Percentiles rank a stretch among this genome's conserved stretches.
Evolutionary conservation across 92 coral and sea anemone genomes (phyloP).

Genomic region (Palythoa heliodiscus): DNA sequence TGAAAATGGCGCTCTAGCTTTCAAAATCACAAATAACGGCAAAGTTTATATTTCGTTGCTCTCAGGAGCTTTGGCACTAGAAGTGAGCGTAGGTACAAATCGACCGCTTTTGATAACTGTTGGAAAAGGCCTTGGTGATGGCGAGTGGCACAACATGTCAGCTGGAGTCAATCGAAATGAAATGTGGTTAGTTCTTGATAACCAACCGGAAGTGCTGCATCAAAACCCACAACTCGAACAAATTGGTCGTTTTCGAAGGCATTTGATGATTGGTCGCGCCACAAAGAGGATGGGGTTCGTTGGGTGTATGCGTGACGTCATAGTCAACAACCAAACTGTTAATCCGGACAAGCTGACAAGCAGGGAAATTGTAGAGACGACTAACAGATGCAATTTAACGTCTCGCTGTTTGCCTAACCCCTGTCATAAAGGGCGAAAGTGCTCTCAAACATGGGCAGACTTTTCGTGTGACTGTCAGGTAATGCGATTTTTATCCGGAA

Average conservation of each 20-base stretch:
- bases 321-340: constrained; percentile 63
- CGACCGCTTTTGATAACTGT: constrained; percentile 71
- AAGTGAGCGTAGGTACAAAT: constrained; percentile 65
- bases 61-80: constrained; percentile 72
- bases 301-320: constrained; percentile 82
- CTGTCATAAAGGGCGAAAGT: constrained; percentile 73
- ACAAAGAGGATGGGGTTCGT: constrained; percentile 81
- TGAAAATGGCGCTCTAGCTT: constrained; percentile 75
- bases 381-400: constrained; percentile 57
- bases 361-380: constrained; percentile 51
- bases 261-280: constrained; percentile 60
- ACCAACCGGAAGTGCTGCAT: constrained; percentile 77
- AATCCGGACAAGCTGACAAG: constrained; percentile 42
- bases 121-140: constrained; percentile 81
- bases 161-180: constrained; percentile 73
- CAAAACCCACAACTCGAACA: constrained; percentile 62
- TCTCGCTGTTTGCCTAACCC: constrained; percentile 85
- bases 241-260: constrained; percentile 28
- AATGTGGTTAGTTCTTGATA: constrained; percentile 72
- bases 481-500: background rate
- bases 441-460: constrained; percentile 70
- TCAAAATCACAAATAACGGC: constrained; percentile 57
- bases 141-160: constrained; percentile 89
- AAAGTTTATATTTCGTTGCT: constrained; percentile 67
- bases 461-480: constrained; percentile 78